phyloP scores from a whole-genome alignment of 2,113 vertebrate species.

The Columbina picui region DNA sequence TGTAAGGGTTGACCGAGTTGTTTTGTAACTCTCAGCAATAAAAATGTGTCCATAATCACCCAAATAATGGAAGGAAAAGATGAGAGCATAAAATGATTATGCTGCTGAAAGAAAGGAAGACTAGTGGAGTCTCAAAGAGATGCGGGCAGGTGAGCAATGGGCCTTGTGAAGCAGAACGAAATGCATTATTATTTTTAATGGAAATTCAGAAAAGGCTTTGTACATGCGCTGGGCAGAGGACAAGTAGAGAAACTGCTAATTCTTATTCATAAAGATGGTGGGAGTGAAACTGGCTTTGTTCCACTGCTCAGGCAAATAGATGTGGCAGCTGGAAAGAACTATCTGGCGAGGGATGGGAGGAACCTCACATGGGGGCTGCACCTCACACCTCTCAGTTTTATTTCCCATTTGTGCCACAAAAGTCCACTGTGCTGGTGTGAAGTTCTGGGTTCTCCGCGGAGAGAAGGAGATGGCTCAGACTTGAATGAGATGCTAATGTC shows the following conservation, averaged over 20 bases:
- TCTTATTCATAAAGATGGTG: background rate
- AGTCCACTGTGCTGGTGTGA: background rate
- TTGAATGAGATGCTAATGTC: background rate
- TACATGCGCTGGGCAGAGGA: background rate
- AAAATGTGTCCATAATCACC: slow-evolving; percentile 25
- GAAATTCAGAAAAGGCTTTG: slow-evolving; percentile 53
- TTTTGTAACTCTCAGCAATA: slow-evolving; percentile 52
- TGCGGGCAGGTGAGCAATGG: slow-evolving; percentile 49
- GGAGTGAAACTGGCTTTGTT: background rate
- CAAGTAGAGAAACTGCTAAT: slow-evolving; percentile 24
- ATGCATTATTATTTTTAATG: slow-evolving; percentile 71
- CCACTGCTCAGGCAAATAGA: background rate
- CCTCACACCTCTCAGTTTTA: slow-evolving; percentile 2
- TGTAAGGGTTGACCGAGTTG: background rate
- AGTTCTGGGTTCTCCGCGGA: background rate
- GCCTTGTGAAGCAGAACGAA: slow-evolving; percentile 59
- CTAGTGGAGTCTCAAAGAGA: slow-evolving; percentile 41
- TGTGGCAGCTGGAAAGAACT: slow-evolving; percentile 1
- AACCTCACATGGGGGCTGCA: background rate
- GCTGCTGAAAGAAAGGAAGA: slow-evolving; percentile 32
- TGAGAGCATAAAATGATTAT: slow-evolving; percentile 35
- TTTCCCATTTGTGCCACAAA: background rate
- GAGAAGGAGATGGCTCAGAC: background rate
- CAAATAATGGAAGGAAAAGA: slow-evolving; percentile 37
- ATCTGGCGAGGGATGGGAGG: background rate